Conservation (phyloP, 2,113 vertebrate species). For the Miniopterus natalensis region DNA sequence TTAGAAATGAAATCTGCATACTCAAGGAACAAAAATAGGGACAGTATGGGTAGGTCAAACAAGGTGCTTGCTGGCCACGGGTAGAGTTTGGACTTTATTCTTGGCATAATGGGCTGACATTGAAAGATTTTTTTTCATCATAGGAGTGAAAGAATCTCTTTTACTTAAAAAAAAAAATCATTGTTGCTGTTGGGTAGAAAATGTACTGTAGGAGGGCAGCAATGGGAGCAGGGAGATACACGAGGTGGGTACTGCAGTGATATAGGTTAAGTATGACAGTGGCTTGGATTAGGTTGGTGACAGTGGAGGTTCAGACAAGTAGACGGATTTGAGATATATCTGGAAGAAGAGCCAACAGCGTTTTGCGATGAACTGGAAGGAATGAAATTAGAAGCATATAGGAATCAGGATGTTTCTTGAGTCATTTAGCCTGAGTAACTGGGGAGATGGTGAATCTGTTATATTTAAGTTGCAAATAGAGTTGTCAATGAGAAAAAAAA, state of each 20-base stretch:
- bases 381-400: neutral
- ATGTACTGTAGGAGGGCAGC: neutral
- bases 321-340: neutral
- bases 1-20: conserved; percentile 20
- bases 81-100: neutral
- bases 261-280: neutral
- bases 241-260: neutral
- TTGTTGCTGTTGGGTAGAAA: neutral
- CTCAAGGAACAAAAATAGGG: neutral
- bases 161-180: neutral
- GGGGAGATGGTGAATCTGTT: neutral
- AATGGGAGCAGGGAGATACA: neutral
- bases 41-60: neutral
- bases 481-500: neutral
- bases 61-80: neutral
- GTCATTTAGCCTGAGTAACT: neutral
- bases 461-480: neutral
- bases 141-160: neutral
- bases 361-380: conserved; percentile 3
- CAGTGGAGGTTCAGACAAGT: neutral
- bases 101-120: neutral
- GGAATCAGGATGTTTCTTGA: neutral
- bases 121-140: neutral
- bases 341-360: neutral
- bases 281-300: neutral